Evolutionary conservation across 2,113 vertebrate species (phyloP).

Genomic region (Gadus chalcogrammus): DNA sequence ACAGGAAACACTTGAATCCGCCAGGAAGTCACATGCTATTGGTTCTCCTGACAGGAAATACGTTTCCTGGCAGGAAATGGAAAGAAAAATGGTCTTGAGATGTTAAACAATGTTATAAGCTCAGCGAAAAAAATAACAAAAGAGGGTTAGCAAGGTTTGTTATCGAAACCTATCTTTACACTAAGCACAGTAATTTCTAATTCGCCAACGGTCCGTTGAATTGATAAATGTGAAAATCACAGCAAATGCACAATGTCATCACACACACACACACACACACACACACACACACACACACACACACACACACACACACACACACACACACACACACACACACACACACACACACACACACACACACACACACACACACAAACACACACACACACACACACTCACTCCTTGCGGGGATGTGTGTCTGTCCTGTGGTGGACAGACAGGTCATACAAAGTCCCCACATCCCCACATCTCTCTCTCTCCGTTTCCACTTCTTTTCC

Average conservation of each 20-base stretch:
- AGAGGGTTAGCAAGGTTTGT: neutral
- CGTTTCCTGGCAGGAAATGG: conserved; percentile 57
- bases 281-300: neutral
- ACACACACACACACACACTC: no score
- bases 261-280: neutral
- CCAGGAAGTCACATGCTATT: conserved; percentile 64
- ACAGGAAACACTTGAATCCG: conserved; percentile 60
- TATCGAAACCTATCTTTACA: no score
- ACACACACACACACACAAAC: no score
- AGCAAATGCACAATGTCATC: no score
- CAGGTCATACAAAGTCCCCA: conserved; percentile 35
- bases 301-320: conserved; percentile 3
- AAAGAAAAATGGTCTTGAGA: conserved; percentile 44
- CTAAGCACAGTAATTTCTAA: no score
- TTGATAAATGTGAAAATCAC: no score
- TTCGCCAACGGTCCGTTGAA: no score
- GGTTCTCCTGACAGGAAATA: conserved; percentile 48
- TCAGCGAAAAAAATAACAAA: conserved; percentile 2
- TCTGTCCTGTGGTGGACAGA: conserved; percentile 22
- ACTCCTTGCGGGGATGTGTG: conserved; percentile 1
- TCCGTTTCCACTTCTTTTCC: neutral
- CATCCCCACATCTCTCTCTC: conserved; percentile 17
- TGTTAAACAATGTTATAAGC: conserved; percentile 13
- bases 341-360: neutral
- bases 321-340: neutral